Conservation (phyloP, 2,113 vertebrate species). For the Semnornis frantzii region DNA sequence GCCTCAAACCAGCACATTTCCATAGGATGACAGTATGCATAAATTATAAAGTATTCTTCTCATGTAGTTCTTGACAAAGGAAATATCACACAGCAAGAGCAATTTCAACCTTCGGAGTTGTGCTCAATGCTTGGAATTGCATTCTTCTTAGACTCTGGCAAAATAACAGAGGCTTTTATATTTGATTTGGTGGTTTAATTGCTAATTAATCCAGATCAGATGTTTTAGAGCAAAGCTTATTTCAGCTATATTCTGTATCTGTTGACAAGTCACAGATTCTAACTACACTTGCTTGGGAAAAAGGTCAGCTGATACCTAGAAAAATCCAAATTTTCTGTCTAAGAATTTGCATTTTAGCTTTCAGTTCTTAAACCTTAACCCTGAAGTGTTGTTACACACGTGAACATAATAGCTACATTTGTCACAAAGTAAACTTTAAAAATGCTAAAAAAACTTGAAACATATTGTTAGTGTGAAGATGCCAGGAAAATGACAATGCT, state of each 20-base stretch:
- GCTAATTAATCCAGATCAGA: slow-evolving; percentile 43
- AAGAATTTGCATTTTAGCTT: not conserved
- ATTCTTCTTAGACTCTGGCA: not conserved
- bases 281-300: not conserved
- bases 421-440: not conserved
- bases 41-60: not conserved
- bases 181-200: not conserved
- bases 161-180: not conserved
- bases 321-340: not conserved
- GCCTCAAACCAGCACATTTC: too few species aligned
- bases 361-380: not conserved
- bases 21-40: not conserved
- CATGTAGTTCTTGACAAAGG: not conserved
- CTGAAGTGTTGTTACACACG: not conserved
- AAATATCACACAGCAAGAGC: not conserved
- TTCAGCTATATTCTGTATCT: not conserved
- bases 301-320: not conserved
- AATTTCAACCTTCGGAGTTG: not conserved
- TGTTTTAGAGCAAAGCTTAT: not conserved
- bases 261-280: not conserved
- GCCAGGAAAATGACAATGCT: not conserved
- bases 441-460: not conserved
- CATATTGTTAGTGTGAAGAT: not conserved
- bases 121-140: not conserved
- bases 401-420: not conserved